These are phyloP conservation scores for Mya arenaria DNA, from an alignment of 1,140 invertebrate genomes.

Conservation along the genomic window DNA sequence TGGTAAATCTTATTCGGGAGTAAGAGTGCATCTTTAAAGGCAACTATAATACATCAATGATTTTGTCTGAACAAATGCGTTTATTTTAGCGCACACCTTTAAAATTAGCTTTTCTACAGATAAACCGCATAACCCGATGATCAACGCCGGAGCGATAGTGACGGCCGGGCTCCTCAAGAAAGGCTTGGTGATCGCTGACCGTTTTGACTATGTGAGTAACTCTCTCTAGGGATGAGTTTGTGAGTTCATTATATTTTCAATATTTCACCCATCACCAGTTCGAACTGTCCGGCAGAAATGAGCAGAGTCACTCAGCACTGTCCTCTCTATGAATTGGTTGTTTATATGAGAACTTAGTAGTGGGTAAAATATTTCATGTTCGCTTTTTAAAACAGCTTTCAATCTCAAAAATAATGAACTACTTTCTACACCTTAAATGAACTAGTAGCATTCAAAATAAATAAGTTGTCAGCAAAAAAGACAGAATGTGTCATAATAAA, in stretches of 20 bases:
- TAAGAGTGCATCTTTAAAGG: no score
- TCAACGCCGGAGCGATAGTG: conserved; percentile 97
- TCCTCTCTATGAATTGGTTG: background rate
- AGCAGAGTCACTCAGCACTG: background rate
- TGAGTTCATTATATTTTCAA: background rate
- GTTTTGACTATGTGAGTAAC: conserved; percentile 83
- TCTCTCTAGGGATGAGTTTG: background rate
- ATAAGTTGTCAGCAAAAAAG: no score
- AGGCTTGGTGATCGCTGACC: conserved; percentile 72
- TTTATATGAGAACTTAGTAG: background rate
- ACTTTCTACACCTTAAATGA: no score
- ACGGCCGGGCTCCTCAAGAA: conserved; percentile 92
- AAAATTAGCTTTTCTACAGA: conserved; percentile 86
- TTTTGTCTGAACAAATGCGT: no score
- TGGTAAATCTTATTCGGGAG: no score
- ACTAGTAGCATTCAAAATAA: no score
- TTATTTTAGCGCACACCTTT: no score
- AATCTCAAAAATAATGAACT: no score
- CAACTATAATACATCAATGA: background rate
- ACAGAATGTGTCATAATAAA: no score
- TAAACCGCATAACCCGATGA: conserved; percentile 99
- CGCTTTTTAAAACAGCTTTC: background rate
- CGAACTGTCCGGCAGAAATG: background rate
- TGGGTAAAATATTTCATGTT: no score
- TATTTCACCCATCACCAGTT: background rate